phyloP scores from a whole-genome alignment of 2,113 vertebrate species.

The Malurus melanocephalus region DNA sequence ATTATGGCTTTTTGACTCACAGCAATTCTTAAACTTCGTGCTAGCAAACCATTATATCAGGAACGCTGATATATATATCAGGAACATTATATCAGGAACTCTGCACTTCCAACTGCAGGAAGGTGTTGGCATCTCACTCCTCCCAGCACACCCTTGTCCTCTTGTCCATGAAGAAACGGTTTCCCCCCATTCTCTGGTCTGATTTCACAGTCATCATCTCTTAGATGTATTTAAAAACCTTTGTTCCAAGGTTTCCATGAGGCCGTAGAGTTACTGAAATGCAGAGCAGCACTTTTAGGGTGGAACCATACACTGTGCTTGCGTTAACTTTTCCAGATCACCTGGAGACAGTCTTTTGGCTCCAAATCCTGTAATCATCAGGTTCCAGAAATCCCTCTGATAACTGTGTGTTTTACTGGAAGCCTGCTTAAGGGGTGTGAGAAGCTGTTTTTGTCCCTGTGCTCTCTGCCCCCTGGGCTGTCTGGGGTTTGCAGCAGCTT shows the following conservation, averaged over 20 bases:
- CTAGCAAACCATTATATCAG: background rate
- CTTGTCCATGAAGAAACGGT: background rate
- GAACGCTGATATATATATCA: background rate
- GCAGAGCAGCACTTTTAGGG: background rate
- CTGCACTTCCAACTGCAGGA: background rate
- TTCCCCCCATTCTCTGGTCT: background rate
- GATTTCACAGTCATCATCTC: background rate
- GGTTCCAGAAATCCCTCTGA: background rate
- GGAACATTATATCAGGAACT: background rate
- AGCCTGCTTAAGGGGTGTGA: background rate
- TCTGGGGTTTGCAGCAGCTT: background rate
- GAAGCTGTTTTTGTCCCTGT: background rate
- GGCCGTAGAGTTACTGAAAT: background rate
- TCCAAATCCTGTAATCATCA: background rate
- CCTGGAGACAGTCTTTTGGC: background rate
- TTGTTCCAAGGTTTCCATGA: background rate
- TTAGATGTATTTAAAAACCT: background rate
- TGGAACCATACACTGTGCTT: background rate
- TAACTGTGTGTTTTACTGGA: background rate
- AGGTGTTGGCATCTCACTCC: background rate
- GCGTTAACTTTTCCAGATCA: background rate
- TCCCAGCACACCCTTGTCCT: background rate
- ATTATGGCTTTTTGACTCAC: background rate
- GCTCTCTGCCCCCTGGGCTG: background rate
- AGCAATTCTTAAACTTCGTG: background rate